These are phyloP conservation scores for Rhabdophis nuchalis DNA, from an alignment of 2,797 vertebrate species.

Conservation along the genomic window DNA sequence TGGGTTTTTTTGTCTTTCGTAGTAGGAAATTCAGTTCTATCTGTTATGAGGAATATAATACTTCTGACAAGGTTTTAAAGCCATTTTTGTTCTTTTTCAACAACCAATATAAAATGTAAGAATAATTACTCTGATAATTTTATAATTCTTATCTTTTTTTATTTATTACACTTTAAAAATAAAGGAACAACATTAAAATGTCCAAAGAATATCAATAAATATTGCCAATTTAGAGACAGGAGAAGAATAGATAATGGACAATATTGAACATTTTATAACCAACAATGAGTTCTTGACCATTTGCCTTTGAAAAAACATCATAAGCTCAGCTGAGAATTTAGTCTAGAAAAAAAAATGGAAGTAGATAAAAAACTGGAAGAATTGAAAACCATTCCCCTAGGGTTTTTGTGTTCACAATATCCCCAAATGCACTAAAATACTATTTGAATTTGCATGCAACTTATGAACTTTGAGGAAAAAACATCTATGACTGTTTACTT, in stretches of 20 bases:
- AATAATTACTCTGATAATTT: not conserved
- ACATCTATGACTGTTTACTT: not conserved
- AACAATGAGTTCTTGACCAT: not conserved
- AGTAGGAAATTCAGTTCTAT: not conserved
- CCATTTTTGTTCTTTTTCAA: not conserved
- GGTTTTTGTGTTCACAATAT: not conserved
- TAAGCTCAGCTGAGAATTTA: not conserved
- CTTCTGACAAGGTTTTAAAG: not conserved
- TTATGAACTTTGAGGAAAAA: not conserved
- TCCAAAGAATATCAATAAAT: not conserved
- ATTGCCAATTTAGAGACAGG: not conserved
- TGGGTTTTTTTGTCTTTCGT: not conserved
- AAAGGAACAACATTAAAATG: not conserved
- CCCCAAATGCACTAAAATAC: not conserved
- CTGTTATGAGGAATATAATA: not conserved
- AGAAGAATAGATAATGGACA: not conserved
- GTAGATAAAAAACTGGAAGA: not conserved
- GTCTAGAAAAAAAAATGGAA: not conserved
- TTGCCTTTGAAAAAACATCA: not conserved
- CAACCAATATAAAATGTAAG: not conserved
- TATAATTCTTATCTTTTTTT: not conserved
- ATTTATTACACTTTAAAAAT: not conserved
- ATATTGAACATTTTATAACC: not conserved
- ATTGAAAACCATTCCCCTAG: not conserved
- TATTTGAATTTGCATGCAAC: not conserved